phyloP scores from a whole-genome alignment of 2,113 vertebrate species.

The Cranoglanis bouderius region DNA sequence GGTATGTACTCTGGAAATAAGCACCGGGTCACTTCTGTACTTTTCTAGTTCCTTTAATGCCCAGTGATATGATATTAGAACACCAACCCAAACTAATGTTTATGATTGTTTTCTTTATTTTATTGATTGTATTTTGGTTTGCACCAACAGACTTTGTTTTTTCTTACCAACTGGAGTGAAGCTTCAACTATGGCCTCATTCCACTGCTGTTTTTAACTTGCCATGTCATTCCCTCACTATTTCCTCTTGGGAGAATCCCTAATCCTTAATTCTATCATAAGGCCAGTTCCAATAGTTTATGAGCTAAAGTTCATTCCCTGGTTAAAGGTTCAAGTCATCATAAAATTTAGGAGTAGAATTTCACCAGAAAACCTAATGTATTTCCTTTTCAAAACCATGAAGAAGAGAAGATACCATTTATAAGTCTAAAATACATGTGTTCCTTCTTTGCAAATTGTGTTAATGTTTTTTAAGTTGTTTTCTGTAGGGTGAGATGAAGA shows the following conservation, averaged over 20 bases:
- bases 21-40: background rate
- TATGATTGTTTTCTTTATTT: background rate
- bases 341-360: background rate
- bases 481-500: background rate
- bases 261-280: background rate
- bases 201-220: slow-evolving; percentile 6
- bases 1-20: slow-evolving; percentile 10
- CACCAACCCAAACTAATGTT: background rate
- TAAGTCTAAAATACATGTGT: background rate
- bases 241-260: background rate
- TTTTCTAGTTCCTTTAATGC: background rate
- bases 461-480: background rate
- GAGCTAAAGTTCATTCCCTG: background rate
- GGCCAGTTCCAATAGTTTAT: background rate
- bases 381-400: background rate
- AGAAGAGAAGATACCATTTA: background rate
- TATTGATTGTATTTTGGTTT: background rate
- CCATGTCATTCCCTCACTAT: background rate
- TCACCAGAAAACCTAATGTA: background rate
- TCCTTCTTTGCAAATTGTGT: background rate
- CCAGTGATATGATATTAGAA: background rate
- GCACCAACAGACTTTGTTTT: background rate
- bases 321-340: background rate
- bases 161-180: background rate
- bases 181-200: background rate